phyloP scores from a whole-genome alignment of 2,888 invertebrate species.

The Eupithecia tripunctaria region DNA sequence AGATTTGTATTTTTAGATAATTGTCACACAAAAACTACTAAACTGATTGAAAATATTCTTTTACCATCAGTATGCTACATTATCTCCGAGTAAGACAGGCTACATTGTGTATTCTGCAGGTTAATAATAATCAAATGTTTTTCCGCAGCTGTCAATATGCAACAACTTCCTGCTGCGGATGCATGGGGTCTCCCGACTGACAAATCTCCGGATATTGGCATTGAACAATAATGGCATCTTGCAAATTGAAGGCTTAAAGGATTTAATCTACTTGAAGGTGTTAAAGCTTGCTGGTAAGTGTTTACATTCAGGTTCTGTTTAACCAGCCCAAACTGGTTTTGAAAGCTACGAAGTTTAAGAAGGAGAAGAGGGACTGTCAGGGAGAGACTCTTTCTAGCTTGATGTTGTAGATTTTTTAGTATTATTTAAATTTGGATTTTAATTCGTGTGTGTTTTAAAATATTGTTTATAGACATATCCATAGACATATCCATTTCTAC shows the following conservation, averaged over 20 bases:
- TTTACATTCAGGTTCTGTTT: neutral
- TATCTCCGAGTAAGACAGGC: too few relatives aligned
- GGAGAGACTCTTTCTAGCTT: neutral
- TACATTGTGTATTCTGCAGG: too few relatives aligned
- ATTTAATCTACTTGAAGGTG: conserved; percentile 90
- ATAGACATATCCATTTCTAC: too few relatives aligned
- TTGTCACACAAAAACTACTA: too few relatives aligned
- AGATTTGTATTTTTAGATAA: too few relatives aligned
- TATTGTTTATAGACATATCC: too few relatives aligned
- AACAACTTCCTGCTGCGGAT: conserved; percentile 94
- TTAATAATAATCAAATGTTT: neutral
- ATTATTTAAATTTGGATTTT: neutral
- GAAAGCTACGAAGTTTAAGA: neutral
- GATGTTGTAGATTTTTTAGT: neutral
- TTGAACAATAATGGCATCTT: conserved; percentile 94
- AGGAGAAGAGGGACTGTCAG: too few relatives aligned
- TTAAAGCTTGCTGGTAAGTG: conserved; percentile 87
- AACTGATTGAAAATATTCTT: too few relatives aligned
- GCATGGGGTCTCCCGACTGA: conserved; percentile 93
- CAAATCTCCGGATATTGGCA: conserved; percentile 91
- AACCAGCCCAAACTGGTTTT: neutral
- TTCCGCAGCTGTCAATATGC: conserved; percentile 90
- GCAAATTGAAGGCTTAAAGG: conserved; percentile 95
- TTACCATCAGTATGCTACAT: too few relatives aligned
- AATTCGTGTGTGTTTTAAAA: too few relatives aligned